Conservation (phyloP, 1,140 invertebrate genomes). For the Rhyacophila brunnea region DNA sequence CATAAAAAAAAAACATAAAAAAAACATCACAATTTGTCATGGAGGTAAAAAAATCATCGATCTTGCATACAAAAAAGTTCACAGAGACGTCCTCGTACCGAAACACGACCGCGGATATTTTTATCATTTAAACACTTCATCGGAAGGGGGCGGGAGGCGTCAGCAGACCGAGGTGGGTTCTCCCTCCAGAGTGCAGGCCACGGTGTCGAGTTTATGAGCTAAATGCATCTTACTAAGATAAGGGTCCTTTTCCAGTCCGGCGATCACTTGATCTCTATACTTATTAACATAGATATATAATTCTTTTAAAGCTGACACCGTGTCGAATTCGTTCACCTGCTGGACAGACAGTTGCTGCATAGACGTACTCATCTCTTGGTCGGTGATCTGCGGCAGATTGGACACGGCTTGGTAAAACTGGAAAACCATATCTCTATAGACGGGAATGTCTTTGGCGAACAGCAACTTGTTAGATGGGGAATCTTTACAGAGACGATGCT, state of each 20-base stretch:
- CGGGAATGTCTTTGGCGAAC: constrained; percentile 92
- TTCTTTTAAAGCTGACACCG: constrained; percentile 87
- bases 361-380: constrained; percentile 87
- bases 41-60: constrained; percentile 6
- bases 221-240: constrained; percentile 84
- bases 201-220: constrained; percentile 85
- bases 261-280: constrained; percentile 88
- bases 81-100: constrained; percentile 50
- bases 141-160: constrained; percentile 46
- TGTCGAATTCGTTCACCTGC: constrained; percentile 86
- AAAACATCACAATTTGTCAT: constrained; percentile 17
- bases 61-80: too few relatives aligned
- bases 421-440: constrained; percentile 83
- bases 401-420: constrained; percentile 86
- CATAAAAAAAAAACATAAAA: constrained; percentile 1
- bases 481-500: constrained; percentile 89
- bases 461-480: constrained; percentile 93
- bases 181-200: constrained; percentile 85
- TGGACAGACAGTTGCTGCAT: constrained; percentile 89
- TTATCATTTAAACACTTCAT: constrained; percentile 47
- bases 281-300: constrained; percentile 92
- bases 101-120: constrained; percentile 50
- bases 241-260: constrained; percentile 78
- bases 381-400: constrained; percentile 81
- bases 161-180: constrained; percentile 60